Base-by-base conservation (phyloP, 2,113 vertebrate genomes). In the Jaculus jaculus region DNA sequence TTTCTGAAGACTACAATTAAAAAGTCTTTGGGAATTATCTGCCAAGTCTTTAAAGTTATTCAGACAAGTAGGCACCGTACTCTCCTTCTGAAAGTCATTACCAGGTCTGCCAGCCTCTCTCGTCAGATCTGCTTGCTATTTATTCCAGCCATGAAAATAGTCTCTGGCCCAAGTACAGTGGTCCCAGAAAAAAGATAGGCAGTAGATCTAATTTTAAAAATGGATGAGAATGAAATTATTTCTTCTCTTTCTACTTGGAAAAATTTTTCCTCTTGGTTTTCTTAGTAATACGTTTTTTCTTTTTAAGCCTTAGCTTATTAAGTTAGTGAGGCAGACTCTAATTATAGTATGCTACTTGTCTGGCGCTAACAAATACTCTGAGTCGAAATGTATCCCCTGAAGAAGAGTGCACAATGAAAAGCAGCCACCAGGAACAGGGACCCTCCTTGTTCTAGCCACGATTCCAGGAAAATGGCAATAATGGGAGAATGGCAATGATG, bases 41-140 rank as follows among this genome's bases (percentile, higher is more conserved):
- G 96, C 94, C 95, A 97, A 96, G 65, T 90, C 63, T 82, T 92
- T 95, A 95, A 93, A 92, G 84, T 95, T 86, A 94, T 92, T 96
- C 87, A 95, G 96, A 97, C 96, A 96, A 97, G 84, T 95, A 96
- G 96, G 93, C 95, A 95, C 94, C 94, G 81, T 8, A 24, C 34
- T 30, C 86, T 88, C 90, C 84, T 94, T 88, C 94, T 96, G 96
- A 83, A 95, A 96, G 91, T 96, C 93, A 96, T 97, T 96, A 95
- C 92, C 69, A 84, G 87, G 65, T 88, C 94, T 96, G 87, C 97
- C 92, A 94, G 93, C n/a, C 94, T 92, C 96, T 90, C 84, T 34
- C 84, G 84, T 89, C 18, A 91, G 79, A 87, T 95, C 93, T 96
- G 94, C 90, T 96, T 96, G 58, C 81, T 96, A 93, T 95, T 97